These are phyloP conservation scores for Drosophila carrolli DNA, from an alignment of 1,140 invertebrate species.

Conservation along the genomic window DNA sequence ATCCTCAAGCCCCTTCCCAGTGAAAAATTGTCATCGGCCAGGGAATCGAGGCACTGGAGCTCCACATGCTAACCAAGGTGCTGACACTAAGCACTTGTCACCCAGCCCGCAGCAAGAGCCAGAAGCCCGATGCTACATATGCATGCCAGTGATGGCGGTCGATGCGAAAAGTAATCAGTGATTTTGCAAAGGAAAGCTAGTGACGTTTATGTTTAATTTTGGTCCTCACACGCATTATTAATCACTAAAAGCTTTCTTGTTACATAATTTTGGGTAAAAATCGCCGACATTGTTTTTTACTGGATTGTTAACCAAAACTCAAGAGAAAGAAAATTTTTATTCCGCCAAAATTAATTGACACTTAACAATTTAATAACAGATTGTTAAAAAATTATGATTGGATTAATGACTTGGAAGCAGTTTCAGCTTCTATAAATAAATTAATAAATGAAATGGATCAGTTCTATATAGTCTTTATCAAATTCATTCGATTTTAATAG, in stretches of 20 bases:
- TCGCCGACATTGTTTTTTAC: background rate
- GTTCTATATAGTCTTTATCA: too few relatives aligned
- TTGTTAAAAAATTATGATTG: background rate
- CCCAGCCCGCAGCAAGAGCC: constrained; percentile 52
- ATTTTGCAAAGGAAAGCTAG: constrained; percentile 9
- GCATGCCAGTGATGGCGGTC: constrained; percentile 33
- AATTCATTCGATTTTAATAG: too few relatives aligned
- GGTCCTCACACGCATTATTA: background rate
- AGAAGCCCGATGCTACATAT: constrained; percentile 24
- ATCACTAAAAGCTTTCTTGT: too few relatives aligned
- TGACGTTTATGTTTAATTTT: background rate
- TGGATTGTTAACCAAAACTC: background rate
- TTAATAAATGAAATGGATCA: too few relatives aligned
- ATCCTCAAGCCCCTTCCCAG: constrained; percentile 8
- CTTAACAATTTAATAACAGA: too few relatives aligned
- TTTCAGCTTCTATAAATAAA: too few relatives aligned
- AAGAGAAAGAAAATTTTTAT: background rate
- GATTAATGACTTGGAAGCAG: background rate
- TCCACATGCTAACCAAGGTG: constrained; percentile 78
- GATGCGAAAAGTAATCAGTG: background rate
- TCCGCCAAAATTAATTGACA: background rate
- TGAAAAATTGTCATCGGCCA: constrained; percentile 70
- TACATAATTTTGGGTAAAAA: too few relatives aligned
- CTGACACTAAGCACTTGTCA: constrained; percentile 82
- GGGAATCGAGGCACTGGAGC: constrained; percentile 6